Percentiles rank a stretch among this genome's conserved stretches.
Evolutionary conservation across 2,797 vertebrate species (phyloP).

Genomic region (Falco novaeseelandiae): DNA sequence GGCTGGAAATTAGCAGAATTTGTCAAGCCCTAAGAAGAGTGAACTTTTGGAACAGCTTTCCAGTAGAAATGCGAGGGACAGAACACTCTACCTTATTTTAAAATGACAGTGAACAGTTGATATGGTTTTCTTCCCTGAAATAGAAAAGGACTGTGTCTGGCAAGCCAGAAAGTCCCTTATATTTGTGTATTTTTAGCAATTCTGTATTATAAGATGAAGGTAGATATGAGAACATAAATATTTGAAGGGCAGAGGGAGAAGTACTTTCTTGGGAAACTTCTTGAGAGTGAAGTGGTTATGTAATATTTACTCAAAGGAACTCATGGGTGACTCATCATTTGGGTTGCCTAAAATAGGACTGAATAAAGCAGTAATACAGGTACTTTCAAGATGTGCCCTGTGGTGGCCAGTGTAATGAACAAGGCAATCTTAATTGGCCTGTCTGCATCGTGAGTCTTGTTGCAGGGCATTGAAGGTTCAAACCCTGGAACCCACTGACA

Average conservation of each 20-base stretch:
- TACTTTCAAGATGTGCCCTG: not conserved
- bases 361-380: not conserved
- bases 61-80: not conserved
- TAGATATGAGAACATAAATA: not conserved
- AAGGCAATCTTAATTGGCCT: not conserved
- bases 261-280: not conserved
- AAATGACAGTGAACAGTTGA: not conserved
- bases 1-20: conserved; percentile 15
- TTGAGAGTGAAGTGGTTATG: not conserved
- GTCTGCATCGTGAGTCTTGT: not conserved
- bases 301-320: conserved; percentile 10
- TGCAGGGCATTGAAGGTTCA: not conserved
- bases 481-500: not conserved
- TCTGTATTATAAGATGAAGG: not conserved
- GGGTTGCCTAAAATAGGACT: not conserved
- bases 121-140: not conserved
- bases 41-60: conserved; percentile 42
- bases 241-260: conserved; percentile 22
- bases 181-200: conserved; percentile 20
- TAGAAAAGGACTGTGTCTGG: not conserved
- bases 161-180: not conserved
- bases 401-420: not conserved
- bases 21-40: not conserved
- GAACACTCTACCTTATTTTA: not conserved
- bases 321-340: not conserved